phyloP scores from a whole-genome alignment of 2,888 invertebrate genomes.

The Temnothorax ravouxi region DNA sequence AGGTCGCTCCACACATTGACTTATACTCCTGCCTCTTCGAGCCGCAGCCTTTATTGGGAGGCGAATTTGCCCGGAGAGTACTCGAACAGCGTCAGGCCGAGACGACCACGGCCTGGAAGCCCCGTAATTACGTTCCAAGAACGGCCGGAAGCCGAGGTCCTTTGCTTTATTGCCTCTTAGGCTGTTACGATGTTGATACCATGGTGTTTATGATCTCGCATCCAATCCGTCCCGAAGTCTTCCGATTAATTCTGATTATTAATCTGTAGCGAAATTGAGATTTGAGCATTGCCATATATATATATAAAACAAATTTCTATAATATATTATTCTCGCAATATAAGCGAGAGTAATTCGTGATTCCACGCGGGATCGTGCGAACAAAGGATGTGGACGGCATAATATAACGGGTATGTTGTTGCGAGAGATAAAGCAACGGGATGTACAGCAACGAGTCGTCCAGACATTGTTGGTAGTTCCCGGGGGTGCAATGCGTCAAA shows the following conservation, averaged over 20 bases:
- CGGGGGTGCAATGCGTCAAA: conserved; percentile 31
- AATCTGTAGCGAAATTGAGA: not conserved
- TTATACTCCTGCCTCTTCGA: conserved; percentile 21
- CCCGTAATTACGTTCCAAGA: conserved; percentile 10
- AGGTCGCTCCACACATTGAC: conserved; percentile 34
- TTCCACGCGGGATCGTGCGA: not conserved
- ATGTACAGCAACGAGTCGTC: conserved; percentile 11
- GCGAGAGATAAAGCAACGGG: conserved; percentile 2
- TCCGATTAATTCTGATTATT: conserved; percentile 4
- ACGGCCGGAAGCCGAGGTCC: not conserved
- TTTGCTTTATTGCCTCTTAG: conserved; percentile 12
- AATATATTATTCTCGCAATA: conserved; percentile 23
- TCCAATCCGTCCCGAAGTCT: not conserved
- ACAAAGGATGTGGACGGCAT: not conserved
- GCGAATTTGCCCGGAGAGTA: conserved; percentile 18
- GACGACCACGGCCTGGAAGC: conserved; percentile 4
- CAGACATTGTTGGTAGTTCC: conserved; percentile 35
- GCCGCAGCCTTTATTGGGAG: conserved; percentile 30
- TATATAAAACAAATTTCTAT: not conserved
- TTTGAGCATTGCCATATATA: not conserved
- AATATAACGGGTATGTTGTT: not conserved
- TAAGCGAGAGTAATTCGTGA: conserved; percentile 22
- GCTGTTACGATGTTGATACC: not conserved
- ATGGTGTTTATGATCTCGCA: not conserved
- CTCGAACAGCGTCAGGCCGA: conserved; percentile 3